phyloP scores from a whole-genome alignment of 2,113 vertebrate species.

The Pica pica region DNA sequence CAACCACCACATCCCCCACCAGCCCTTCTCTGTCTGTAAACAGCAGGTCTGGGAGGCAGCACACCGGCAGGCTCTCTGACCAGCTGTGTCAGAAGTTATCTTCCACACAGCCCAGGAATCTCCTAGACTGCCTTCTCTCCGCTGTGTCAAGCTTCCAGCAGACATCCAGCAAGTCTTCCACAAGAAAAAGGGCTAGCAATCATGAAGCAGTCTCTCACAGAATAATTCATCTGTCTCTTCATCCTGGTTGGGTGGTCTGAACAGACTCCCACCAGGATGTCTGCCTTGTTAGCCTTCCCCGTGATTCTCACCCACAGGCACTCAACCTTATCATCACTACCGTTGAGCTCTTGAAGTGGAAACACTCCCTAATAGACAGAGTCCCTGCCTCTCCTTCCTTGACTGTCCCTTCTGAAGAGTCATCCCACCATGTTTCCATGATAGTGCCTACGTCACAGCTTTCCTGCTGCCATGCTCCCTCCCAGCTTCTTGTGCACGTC shows the following conservation, averaged over 20 bases:
- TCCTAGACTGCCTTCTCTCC: neutral
- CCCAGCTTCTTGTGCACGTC: neutral
- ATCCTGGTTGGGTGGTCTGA: neutral
- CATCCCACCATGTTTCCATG: neutral
- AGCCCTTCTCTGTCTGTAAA: neutral
- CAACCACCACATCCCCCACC: neutral
- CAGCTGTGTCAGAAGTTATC: neutral
- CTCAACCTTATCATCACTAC: neutral
- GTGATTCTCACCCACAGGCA: neutral
- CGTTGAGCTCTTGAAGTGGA: neutral
- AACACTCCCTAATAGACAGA: neutral
- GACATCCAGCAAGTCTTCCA: neutral
- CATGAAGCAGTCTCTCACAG: neutral
- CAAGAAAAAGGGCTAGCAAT: neutral
- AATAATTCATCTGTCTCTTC: neutral
- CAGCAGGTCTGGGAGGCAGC: neutral
- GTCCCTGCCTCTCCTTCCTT: neutral
- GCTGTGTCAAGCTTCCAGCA: neutral
- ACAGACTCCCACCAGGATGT: neutral
- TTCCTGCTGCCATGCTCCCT: neutral
- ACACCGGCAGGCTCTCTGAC: neutral
- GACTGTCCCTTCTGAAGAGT: neutral
- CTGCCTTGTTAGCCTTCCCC: neutral
- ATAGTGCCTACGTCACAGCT: rapidly evolving
- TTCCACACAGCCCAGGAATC: neutral